Evolutionary conservation across 2,888 invertebrate genomes (phyloP).

Genomic region (Ectobius pallidus): DNA sequence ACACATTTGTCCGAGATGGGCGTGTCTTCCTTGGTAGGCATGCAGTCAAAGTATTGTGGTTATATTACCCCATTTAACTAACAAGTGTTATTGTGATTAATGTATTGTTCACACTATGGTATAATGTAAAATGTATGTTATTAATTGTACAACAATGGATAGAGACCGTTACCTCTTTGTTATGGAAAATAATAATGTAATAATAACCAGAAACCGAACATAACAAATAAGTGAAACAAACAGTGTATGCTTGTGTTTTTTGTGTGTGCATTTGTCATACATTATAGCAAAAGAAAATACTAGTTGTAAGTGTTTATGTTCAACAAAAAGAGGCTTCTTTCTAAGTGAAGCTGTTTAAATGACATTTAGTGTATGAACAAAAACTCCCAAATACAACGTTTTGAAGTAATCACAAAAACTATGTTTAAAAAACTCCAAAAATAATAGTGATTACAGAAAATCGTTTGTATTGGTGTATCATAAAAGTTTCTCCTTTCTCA

Average conservation of each 20-base stretch:
- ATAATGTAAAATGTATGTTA: conserved; percentile 46
- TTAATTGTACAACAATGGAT: conserved; percentile 45
- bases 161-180: conserved; percentile 45
- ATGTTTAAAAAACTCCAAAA: conserved; percentile 8
- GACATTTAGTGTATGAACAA: conserved; percentile 31
- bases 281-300: conserved; percentile 32
- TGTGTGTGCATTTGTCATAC: conserved; percentile 43
- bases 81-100: conserved; percentile 45
- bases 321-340: conserved; percentile 18
- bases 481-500: conserved; percentile 15
- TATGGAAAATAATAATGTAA: conserved; percentile 44
- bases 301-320: conserved; percentile 40
- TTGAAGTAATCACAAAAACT: conserved; percentile 27
- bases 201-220: conserved; percentile 40
- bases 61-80: conserved; percentile 43
- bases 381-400: conserved; percentile 15
- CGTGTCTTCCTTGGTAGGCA: conserved; percentile 46
- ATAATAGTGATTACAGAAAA: conserved; percentile 22
- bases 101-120: conserved; percentile 46
- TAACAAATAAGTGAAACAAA: conserved; percentile 42
- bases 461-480: conserved; percentile 30
- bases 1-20: conserved; percentile 43
- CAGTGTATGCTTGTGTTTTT: conserved; percentile 44
- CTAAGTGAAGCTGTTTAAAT: conserved; percentile 30
- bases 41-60: conserved; percentile 43